Evolutionary conservation across 1,140 invertebrate species (phyloP), one percentile per base, ranked within the genome.

Genomic region (Bombus turneri): DNA sequence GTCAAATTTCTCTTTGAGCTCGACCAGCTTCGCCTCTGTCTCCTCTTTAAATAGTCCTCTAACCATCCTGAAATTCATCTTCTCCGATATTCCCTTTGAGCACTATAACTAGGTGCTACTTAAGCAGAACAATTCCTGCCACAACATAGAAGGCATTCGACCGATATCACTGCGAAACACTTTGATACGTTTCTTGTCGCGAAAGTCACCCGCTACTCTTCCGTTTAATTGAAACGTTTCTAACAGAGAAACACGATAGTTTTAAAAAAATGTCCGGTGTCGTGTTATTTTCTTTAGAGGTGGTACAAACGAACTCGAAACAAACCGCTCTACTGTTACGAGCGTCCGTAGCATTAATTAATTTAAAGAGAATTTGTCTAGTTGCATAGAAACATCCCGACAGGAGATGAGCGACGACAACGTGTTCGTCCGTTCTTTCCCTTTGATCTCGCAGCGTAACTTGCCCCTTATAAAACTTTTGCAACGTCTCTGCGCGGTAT

Each of bases 1-100:
- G 88, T 88, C 85, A 90, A 87, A 90, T 89, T 90, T 90, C 88
- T 85, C 88, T 90, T 90, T 90, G 88, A 89, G n/a, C 34, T n/a
- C 41, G 59, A 10, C 31, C 59, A 37, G 68, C 47, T 62, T 28
- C 39, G 31, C 69, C 80, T 62, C 62, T 68, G 62, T 72, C 66
- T 77, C 62, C 72, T 68, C 41, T 41, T 37, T 62, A 85, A 88
- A 68, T 57, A 88, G 84, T 68, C 75, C 71, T 68, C 47, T 75
- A 86, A 81, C 76, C 85, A 62, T 47, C 78, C 76, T 64, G 73
- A 87, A 89, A 90, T 87, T 85, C 87, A 75, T 59, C 76, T 76
- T 69, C 87, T 69, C 41, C 83, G 87, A 86, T 86, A 79, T 85
- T 89, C 80, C 71, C 76, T 75, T 87, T 87, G 84, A 89, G 71